Evolutionary conservation across 2,888 invertebrate species (phyloP).

Genomic region (Psylliodes chrysocephalus): DNA sequence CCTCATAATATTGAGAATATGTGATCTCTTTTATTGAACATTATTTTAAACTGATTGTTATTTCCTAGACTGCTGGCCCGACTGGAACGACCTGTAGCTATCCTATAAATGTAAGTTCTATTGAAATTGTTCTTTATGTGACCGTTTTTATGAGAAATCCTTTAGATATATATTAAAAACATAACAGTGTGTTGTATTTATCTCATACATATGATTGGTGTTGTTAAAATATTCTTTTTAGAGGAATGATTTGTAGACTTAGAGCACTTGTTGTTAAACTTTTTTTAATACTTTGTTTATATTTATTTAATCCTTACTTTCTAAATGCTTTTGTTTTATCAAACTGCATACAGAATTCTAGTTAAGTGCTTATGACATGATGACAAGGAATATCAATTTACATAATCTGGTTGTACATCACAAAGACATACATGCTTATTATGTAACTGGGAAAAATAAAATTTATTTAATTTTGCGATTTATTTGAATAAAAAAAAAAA

Average conservation of each 20-base stretch:
- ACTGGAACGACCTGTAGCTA: constrained; percentile 16
- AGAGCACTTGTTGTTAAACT: constrained; percentile 7
- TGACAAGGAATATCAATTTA: too few relatives aligned
- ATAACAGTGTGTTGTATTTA: constrained; percentile 9
- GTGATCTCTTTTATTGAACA: neutral
- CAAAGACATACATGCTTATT: too few relatives aligned
- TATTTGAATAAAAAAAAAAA: too few relatives aligned
- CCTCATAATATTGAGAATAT: neutral
- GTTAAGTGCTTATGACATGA: neutral
- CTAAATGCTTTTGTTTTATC: neutral
- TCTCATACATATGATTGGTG: constrained; percentile 14
- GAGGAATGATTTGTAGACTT: constrained; percentile 1
- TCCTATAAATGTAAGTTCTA: constrained; percentile 18
- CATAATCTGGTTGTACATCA: too few relatives aligned
- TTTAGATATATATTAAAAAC: neutral
- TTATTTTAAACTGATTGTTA: constrained; percentile 9
- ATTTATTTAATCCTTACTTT: neutral
- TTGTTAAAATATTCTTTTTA: neutral
- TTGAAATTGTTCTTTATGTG: constrained; percentile 1
- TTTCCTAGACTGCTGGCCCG: constrained; percentile 13
- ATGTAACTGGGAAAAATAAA: too few relatives aligned
- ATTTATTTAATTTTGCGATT: too few relatives aligned
- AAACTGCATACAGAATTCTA: neutral
- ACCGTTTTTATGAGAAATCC: neutral
- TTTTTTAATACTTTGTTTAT: neutral